phyloP scores from a whole-genome alignment of 1,140 invertebrate species.

The Halesus radiatus region DNA sequence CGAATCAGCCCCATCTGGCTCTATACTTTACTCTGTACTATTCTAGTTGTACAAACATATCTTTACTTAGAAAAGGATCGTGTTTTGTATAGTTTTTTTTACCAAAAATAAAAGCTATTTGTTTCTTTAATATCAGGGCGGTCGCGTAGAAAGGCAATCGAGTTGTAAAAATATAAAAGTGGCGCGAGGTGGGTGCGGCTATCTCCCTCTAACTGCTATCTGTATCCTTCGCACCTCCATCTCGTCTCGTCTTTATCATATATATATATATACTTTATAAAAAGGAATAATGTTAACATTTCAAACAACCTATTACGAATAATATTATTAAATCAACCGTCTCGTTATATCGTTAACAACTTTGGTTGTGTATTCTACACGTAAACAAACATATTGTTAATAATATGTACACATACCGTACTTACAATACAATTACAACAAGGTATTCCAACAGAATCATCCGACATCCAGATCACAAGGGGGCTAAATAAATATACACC shows the following conservation, averaged over 20 bases:
- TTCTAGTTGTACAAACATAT: too few relatives aligned
- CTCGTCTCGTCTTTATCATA: constrained; percentile 21
- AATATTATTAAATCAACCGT: constrained; percentile 58
- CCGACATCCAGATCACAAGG: constrained; percentile 54
- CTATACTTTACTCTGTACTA: too few relatives aligned
- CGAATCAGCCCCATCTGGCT: too few relatives aligned
- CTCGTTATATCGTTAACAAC: constrained; percentile 56
- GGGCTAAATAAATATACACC: constrained; percentile 52
- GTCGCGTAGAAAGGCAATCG: constrained; percentile 57
- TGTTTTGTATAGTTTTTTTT: constrained; percentile 50
- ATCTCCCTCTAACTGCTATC: constrained; percentile 13
- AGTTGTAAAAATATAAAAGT: constrained; percentile 58
- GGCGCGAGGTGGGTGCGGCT: constrained; percentile 45
- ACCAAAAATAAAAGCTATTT: constrained; percentile 58
- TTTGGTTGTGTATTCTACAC: constrained; percentile 57
- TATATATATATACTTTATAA: constrained; percentile 59
- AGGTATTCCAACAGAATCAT: constrained; percentile 48
- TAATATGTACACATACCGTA: constrained; percentile 56
- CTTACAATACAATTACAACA: constrained; percentile 52
- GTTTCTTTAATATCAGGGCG: constrained; percentile 57
- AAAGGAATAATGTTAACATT: constrained; percentile 58
- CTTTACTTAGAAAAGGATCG: constrained; percentile 10
- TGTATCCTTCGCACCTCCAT: constrained; percentile 55
- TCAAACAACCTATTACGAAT: constrained; percentile 58
- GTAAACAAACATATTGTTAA: constrained; percentile 56